Percentiles rank a stretch among this genome's conserved stretches.
Evolutionary conservation across 2,888 invertebrate genomes (phyloP).

Genomic region (Flabesymbios commensalis): DNA sequence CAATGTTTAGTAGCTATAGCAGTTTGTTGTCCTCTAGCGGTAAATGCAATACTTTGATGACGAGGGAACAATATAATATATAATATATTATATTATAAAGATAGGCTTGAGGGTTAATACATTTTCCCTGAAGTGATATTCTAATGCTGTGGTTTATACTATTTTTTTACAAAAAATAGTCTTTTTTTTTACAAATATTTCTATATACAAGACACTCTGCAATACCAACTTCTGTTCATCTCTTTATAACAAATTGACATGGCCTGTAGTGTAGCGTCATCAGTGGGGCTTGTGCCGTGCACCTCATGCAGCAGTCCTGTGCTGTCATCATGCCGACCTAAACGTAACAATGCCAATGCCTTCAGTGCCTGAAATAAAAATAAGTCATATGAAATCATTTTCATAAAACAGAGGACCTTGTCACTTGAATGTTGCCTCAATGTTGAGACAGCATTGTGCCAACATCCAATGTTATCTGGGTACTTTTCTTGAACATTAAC

Average conservation of each 20-base stretch:
- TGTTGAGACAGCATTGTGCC: background rate
- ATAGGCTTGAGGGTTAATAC: too few species aligned
- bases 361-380: conserved; percentile 74
- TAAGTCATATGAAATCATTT: background rate
- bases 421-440: background rate
- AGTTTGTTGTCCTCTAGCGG: too few species aligned
- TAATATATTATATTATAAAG: too few species aligned
- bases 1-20: too few species aligned
- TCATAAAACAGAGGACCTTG: background rate
- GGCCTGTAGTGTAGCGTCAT: conserved; percentile 92
- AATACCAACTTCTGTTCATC: conserved; percentile 87
- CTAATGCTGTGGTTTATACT: too few species aligned
- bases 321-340: conserved; percentile 83
- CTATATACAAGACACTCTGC: too few species aligned
- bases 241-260: conserved; percentile 94
- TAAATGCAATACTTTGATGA: too few species aligned
- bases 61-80: too few species aligned
- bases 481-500: background rate
- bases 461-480: background rate
- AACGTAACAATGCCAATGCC: conserved; percentile 84
- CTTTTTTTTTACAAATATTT: too few species aligned
- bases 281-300: conserved; percentile 69
- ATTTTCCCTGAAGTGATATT: too few species aligned
- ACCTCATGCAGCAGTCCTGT: conserved; percentile 74
- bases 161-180: too few species aligned